These are phyloP conservation scores for Drosophila obscura DNA, from an alignment of 1,140 invertebrate species.

Conservation along the genomic window DNA sequence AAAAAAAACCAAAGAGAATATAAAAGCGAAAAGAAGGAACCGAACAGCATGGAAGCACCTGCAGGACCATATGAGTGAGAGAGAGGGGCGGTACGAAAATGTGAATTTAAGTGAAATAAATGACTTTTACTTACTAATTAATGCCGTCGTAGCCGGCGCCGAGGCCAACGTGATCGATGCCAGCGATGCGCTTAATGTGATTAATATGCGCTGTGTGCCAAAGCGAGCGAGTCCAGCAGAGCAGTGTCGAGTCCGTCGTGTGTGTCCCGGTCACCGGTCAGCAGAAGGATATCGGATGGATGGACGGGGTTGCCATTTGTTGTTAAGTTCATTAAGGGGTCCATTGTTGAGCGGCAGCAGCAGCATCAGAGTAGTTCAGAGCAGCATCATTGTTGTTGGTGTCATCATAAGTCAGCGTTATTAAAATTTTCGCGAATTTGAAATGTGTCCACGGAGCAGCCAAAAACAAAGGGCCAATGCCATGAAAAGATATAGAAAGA, in stretches of 20 bases:
- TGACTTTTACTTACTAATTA: slow-evolving; percentile 91
- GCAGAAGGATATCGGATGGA: slow-evolving; percentile 56
- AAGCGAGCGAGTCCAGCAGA: not conserved
- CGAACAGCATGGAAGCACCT: slow-evolving; percentile 42
- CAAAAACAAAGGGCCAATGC: slow-evolving; percentile 31
- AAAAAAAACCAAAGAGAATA: not conserved
- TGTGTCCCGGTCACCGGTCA: slow-evolving; percentile 3
- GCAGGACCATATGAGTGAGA: slow-evolving; percentile 15
- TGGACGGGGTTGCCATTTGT: slow-evolving; percentile 34
- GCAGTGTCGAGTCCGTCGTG: slow-evolving; percentile 15
- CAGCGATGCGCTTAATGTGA: slow-evolving; percentile 93
- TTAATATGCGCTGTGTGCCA: slow-evolving; percentile 92
- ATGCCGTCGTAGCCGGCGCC: slow-evolving; percentile 95
- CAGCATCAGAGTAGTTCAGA: not conserved
- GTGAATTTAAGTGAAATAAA: slow-evolving; percentile 81
- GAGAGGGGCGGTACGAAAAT: slow-evolving; percentile 35
- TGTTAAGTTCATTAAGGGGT: slow-evolving; percentile 67
- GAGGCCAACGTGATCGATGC: slow-evolving; percentile 94
- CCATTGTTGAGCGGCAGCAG: slow-evolving; percentile 60
- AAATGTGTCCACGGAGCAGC: slow-evolving; percentile 60
- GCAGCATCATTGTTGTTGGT: slow-evolving; percentile 33
- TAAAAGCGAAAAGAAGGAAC: not conserved
- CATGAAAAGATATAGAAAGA: slow-evolving; percentile 52
- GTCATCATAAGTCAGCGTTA: slow-evolving; percentile 67
- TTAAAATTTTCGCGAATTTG: slow-evolving; percentile 71